These are phyloP conservation scores for Syngnathus typhle DNA, from an alignment of 2,113 vertebrate species.

Conservation along the genomic window DNA sequence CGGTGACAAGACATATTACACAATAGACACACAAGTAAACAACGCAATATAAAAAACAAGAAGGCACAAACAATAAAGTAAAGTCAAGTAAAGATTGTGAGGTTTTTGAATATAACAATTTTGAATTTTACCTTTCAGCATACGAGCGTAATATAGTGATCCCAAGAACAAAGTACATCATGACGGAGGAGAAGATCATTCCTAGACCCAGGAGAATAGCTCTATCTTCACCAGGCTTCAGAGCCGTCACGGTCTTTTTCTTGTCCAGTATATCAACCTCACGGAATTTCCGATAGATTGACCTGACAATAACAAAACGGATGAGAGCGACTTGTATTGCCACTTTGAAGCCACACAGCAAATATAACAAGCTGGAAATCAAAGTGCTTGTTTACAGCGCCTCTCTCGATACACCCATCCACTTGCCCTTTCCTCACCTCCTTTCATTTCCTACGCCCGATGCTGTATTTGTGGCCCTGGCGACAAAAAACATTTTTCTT, in stretches of 20 bases:
- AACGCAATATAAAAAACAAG: too few relatives aligned
- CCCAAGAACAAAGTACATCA: constrained; percentile 95
- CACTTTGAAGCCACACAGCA: background rate
- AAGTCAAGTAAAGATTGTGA: too few relatives aligned
- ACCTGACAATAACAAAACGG: constrained; percentile 61
- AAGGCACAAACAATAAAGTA: too few relatives aligned
- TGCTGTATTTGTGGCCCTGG: constrained; percentile 76
- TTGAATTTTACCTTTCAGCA: constrained; percentile 77
- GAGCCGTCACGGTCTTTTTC: constrained; percentile 87
- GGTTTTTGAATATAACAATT: background rate
- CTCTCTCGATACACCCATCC: background rate
- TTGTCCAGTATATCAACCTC: constrained; percentile 88
- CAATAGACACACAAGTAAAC: too few relatives aligned
- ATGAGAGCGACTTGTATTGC: background rate
- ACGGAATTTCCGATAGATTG: constrained; percentile 90
- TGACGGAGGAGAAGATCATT: constrained; percentile 90
- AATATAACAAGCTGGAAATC: background rate
- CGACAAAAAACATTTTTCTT: constrained; percentile 91
- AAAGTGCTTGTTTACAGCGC: background rate
- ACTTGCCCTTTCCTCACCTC: constrained; percentile 69
- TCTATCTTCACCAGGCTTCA: constrained; percentile 89
- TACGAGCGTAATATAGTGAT: constrained; percentile 86
- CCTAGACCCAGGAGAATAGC: constrained; percentile 86
- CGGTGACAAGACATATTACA: too few relatives aligned
- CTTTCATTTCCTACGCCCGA: constrained; percentile 73